phyloP scores from a whole-genome alignment of 2,113 vertebrate genomes.

The Gobiocypris rarus region DNA sequence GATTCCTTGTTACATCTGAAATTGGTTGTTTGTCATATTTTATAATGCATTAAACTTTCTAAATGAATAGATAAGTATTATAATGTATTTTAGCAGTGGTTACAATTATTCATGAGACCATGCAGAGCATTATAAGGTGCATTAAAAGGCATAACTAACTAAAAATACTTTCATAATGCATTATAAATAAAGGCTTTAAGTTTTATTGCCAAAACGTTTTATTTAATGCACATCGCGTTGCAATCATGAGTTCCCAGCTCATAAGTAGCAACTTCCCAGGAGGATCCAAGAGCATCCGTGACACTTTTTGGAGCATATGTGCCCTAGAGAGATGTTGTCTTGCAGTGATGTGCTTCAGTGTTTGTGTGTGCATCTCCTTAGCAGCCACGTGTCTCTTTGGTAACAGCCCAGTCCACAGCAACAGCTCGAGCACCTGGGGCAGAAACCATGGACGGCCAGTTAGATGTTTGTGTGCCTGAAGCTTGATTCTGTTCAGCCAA shows the following conservation, averaged over 20 bases:
- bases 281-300: background rate
- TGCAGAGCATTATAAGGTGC: no score
- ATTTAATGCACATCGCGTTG: background rate
- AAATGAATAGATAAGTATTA: no score
- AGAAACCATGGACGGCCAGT: constrained; percentile 47
- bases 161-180: no score
- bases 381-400: constrained; percentile 56
- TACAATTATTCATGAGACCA: no score
- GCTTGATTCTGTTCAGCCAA: background rate
- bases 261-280: background rate
- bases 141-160: no score
- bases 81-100: no score
- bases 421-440: constrained; percentile 65
- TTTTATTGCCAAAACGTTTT: no score
- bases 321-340: background rate
- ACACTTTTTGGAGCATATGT: background rate
- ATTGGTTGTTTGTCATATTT: no score
- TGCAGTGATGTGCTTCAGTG: constrained; percentile 6
- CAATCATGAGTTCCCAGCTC: background rate
- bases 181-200: no score
- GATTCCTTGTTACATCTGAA: no score
- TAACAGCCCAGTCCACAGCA: constrained; percentile 70
- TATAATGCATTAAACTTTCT: no score
- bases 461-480: background rate
- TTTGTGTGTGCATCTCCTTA: constrained; percentile 23